Evolutionary conservation across 2,888 invertebrate species (phyloP).

Genomic region (Ophion ventricosus): DNA sequence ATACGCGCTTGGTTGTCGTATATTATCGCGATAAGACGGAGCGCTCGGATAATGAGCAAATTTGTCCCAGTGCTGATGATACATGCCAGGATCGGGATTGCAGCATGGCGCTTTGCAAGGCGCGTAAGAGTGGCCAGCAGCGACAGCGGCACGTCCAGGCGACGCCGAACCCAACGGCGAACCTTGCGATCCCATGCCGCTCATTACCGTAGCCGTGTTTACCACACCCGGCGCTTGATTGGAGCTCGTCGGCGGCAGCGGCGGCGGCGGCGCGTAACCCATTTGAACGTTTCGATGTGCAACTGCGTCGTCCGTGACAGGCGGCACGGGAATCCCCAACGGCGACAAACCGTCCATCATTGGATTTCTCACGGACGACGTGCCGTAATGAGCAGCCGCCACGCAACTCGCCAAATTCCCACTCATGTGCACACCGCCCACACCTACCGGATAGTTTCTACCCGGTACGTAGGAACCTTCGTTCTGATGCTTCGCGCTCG

Average conservation of each 20-base stretch:
- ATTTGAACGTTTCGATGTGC: conserved; percentile 75
- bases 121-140: conserved; percentile 62
- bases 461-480: conserved; percentile 65
- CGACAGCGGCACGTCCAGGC: conserved; percentile 66
- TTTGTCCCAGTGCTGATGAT: conserved; percentile 78
- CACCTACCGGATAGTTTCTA: conserved; percentile 58
- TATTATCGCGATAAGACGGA: conserved; percentile 75
- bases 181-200: conserved; percentile 58
- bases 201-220: conserved; percentile 37
- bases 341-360: conserved; percentile 74
- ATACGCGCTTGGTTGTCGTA: conserved; percentile 67
- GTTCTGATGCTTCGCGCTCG: conserved; percentile 73
- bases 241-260: conserved; percentile 68
- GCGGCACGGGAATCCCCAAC: conserved; percentile 62
- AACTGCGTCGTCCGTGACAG: conserved; percentile 74
- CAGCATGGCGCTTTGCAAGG: conserved; percentile 80
- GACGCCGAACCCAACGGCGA: conserved; percentile 66
- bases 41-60: conserved; percentile 72
- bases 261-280: conserved; percentile 65
- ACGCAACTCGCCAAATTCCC: conserved; percentile 71
- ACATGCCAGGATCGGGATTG: conserved; percentile 74
- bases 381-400: conserved; percentile 73
- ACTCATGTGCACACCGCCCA: conserved; percentile 72
- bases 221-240: conserved; percentile 53
- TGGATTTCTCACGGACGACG: conserved; percentile 73